These are phyloP conservation scores for Apoderus coryli DNA, from an alignment of 2,888 invertebrate genomes.

Conservation along the genomic window DNA sequence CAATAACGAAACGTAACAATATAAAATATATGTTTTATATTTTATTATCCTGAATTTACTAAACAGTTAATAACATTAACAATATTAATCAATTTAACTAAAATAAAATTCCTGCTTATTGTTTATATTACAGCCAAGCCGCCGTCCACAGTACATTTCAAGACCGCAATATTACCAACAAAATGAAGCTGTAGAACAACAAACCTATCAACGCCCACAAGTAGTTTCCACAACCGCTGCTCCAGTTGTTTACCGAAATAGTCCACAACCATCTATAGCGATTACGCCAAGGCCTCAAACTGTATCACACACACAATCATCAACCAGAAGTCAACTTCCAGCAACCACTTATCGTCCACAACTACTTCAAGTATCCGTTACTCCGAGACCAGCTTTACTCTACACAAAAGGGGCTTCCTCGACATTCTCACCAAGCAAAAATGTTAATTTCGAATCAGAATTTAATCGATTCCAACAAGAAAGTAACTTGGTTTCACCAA, in stretches of 20 bases:
- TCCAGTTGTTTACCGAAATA: slow-evolving; percentile 28
- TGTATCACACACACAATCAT: slow-evolving; percentile 28
- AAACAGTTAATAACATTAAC: too few relatives aligned
- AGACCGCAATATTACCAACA: slow-evolving; percentile 25
- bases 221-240: slow-evolving; percentile 37
- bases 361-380: slow-evolving; percentile 42
- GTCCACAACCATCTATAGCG: slow-evolving; percentile 37
- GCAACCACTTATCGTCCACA: slow-evolving; percentile 54
- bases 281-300: slow-evolving; percentile 46
- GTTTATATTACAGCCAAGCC: too few relatives aligned
- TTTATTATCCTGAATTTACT: too few relatives aligned
- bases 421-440: slow-evolving; percentile 26
- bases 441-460: slow-evolving; percentile 53
- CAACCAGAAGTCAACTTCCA: slow-evolving; percentile 38
- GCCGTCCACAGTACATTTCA: slow-evolving; percentile 13
- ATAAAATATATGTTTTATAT: too few relatives aligned
- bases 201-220: slow-evolving; percentile 25
- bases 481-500: slow-evolving; percentile 42
- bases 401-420: slow-evolving; percentile 27
- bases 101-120: too few relatives aligned
- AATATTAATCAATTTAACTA: too few relatives aligned
- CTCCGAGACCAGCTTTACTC: slow-evolving; percentile 36
- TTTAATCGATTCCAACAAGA: slow-evolving; percentile 57
- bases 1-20: too few relatives aligned
- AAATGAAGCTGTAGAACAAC: slow-evolving; percentile 19